phyloP scores from a whole-genome alignment of 2,797 vertebrate genomes.

The Premnoplex brunnescens region DNA sequence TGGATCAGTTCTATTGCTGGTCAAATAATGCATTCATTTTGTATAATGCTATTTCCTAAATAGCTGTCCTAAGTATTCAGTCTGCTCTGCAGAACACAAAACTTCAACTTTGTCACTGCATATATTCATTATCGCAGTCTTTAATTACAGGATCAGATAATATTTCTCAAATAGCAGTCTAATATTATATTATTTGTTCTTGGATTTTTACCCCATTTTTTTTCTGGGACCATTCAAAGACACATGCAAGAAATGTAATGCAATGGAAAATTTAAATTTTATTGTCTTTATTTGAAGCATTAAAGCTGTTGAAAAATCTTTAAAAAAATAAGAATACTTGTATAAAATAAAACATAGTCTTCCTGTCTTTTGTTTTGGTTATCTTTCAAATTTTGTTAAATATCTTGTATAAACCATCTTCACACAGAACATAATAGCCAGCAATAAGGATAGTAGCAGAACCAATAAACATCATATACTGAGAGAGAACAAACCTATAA shows the following conservation, averaged over 20 bases:
- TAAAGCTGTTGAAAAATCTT: background rate
- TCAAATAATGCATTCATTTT: background rate
- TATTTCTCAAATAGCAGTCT: background rate
- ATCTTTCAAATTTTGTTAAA: background rate
- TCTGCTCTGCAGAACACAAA: background rate
- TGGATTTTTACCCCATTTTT: background rate
- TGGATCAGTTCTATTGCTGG: background rate
- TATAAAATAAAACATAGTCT: background rate
- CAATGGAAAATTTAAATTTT: background rate
- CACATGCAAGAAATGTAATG: background rate
- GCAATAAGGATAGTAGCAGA: background rate
- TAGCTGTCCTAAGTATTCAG: background rate
- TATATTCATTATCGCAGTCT: background rate
- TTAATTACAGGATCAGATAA: background rate
- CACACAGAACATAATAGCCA: background rate
- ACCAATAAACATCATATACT: background rate
- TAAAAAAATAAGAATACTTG: background rate
- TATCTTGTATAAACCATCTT: background rate
- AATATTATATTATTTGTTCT: background rate
- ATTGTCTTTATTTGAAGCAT: background rate
- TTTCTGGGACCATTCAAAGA: background rate
- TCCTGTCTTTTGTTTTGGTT: background rate
- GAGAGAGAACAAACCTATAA: background rate
- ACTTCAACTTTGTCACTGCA: background rate
- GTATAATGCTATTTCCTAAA: background rate